phyloP scores from a whole-genome alignment of 1,140 invertebrate genomes.

The Drosophila biarmipes region DNA sequence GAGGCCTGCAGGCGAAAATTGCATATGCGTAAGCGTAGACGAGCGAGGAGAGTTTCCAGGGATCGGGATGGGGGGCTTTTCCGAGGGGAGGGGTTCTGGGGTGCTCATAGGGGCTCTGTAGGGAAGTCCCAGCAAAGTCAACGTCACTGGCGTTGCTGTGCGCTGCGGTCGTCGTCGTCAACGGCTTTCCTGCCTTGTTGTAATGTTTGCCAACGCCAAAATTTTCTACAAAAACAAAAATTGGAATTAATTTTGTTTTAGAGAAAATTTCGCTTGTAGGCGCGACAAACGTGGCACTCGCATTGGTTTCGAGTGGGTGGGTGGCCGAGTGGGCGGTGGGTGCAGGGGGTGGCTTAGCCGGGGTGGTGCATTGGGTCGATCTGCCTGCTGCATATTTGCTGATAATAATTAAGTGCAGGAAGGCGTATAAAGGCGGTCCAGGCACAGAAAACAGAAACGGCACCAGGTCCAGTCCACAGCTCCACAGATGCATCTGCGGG shows the following conservation, averaged over 20 bases:
- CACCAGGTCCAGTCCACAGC: constrained; percentile 12
- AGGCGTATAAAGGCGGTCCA: constrained; percentile 70
- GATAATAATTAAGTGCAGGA: constrained; percentile 83
- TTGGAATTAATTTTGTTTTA: constrained; percentile 83
- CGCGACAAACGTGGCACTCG: constrained; percentile 43
- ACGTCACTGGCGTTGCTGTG: constrained; percentile 52
- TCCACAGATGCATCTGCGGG: constrained; percentile 44
- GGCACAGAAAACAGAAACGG: constrained; percentile 21
- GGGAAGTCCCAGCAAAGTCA: constrained; percentile 66
- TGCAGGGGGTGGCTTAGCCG: neutral
- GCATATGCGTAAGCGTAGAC: constrained; percentile 67
- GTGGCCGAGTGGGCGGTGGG: neutral
- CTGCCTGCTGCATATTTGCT: constrained; percentile 78
- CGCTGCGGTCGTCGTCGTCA: constrained; percentile 55
- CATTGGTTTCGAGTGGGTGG: constrained; percentile 3
- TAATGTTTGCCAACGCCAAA: constrained; percentile 74
- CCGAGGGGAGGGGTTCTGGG: constrained; percentile 8
- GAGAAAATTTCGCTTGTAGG: constrained; percentile 77
- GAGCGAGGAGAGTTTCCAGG: constrained; percentile 30
- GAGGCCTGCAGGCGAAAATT: constrained; percentile 77
- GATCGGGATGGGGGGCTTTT: constrained; percentile 1
- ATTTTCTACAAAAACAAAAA: constrained; percentile 83
- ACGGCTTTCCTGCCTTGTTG: constrained; percentile 45
- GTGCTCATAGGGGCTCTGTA: constrained; percentile 8
- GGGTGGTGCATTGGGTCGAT: constrained; percentile 21